Evolutionary conservation across 2,888 invertebrate species (phyloP), one percentile per base, ranked within the genome.

Genomic region (Andrena bucephala): DNA sequence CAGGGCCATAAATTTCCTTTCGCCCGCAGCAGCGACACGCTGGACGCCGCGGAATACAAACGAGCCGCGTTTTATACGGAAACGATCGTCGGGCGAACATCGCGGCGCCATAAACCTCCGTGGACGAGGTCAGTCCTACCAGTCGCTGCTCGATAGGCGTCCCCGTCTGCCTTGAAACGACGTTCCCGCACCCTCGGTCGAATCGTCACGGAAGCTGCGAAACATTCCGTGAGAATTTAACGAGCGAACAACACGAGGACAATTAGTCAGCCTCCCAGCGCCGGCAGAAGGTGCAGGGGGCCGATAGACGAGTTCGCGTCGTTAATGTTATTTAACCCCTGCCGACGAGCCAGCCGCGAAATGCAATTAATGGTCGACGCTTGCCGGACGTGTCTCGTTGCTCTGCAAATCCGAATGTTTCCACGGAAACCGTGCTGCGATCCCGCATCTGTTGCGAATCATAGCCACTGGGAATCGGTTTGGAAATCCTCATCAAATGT

Each of bases 261-360:
- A 69, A 78, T 73, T 78, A 69, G 50, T 50, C 79, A 57, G 4
- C 10, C 67, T 52, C 16, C 65, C 65, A 66, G 65, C 65, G 67
- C 10, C 57, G 27, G 27, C 20, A 10, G 24, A n/a, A 7, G 54
- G n/a, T 7, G 63, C 29, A 20, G 33, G 48, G 42, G 16, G 29
- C 29, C 65, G 63, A 66, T 59, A 36, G 59, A 66, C 65, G 60
- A 60, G 36, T 29, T 57, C 57, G 27, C 48, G 69, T 69, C 59
- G 74, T 66, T 81, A 66, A 81, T 76, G 71, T 80, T 71, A 67
- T 81, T 78, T 74, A 78, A 60, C 48, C 16, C 70, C 57, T 66
- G 42, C 13, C 60, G 66, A 29, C 71, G 57, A 57, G 60, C 33
- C 36, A 63, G 67, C 60, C 68, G 52, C 36, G 42, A 48, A 74